Conservation (phyloP, 1,140 invertebrate genomes). For the Meloidogyne exigua region DNA sequence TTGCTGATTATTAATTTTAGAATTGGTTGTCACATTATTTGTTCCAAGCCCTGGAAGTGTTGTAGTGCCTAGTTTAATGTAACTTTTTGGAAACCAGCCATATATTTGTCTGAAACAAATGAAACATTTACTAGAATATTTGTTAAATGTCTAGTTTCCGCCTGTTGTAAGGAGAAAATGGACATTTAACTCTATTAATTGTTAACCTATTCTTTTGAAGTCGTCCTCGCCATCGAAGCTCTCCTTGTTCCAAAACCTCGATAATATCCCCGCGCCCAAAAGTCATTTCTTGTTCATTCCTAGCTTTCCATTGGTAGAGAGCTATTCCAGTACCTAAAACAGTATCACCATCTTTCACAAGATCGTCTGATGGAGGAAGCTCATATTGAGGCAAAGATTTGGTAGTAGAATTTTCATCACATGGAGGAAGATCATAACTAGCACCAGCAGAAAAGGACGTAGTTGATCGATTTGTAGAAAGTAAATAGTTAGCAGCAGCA, state of each 20-base stretch:
- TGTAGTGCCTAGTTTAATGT: constrained; percentile 67
- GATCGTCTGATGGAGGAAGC: constrained; percentile 9
- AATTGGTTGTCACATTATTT: constrained; percentile 10
- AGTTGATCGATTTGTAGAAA: neutral
- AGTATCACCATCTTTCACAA: constrained; percentile 6
- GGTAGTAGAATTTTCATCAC: constrained; percentile 2
- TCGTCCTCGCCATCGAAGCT: constrained; percentile 74
- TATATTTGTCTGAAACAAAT: constrained; percentile 13
- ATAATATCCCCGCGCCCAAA: constrained; percentile 74
- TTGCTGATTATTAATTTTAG: neutral
- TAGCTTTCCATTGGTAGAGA: constrained; percentile 72
- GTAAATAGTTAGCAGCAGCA: neutral
- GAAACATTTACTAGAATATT: neutral
- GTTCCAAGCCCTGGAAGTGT: neutral
- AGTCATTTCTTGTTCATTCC: constrained; percentile 72
- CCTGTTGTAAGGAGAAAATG: too few species aligned
- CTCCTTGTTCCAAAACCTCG: constrained; percentile 72
- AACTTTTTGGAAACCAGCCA: constrained; percentile 76
- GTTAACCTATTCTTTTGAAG: constrained; percentile 55
- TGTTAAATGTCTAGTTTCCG: too few species aligned
- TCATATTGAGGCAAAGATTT: constrained; percentile 22
- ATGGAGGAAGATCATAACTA: constrained; percentile 48
- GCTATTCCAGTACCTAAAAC: constrained; percentile 66
- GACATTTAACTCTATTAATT: neutral
- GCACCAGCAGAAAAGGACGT: constrained; percentile 25